Evolutionary conservation across 2,797 vertebrate genomes (phyloP).

Genomic region (Melanotaenia boesemani): DNA sequence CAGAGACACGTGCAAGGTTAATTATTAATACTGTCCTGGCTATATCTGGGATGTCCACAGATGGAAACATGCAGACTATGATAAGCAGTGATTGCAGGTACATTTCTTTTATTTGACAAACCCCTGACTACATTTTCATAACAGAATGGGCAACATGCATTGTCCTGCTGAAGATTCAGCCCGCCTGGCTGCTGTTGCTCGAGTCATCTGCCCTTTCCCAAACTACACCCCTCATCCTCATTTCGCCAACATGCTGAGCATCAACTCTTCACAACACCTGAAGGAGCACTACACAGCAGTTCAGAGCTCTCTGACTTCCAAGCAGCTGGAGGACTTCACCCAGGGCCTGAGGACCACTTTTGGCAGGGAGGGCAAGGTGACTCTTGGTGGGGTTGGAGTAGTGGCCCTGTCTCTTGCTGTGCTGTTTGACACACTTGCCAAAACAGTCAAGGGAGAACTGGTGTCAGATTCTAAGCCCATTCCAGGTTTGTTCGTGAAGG

Average conservation of each 20-base stretch:
- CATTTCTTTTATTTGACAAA: too few relatives aligned
- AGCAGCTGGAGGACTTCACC: slow-evolving; percentile 51
- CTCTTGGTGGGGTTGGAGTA: slow-evolving; percentile 21
- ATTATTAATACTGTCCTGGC: too few relatives aligned
- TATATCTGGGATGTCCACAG: too few relatives aligned
- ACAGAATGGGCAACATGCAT: too few relatives aligned
- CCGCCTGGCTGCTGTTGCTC: slow-evolving; percentile 14
- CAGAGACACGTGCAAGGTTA: too few relatives aligned
- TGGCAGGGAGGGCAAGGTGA: slow-evolving; percentile 44
- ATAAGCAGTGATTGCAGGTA: too few relatives aligned
- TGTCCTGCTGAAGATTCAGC: too few relatives aligned
- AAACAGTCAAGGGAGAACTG: slow-evolving; percentile 28
- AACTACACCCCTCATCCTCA: slow-evolving; percentile 24
- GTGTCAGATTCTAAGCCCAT: slow-evolving; percentile 19
- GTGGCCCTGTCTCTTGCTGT: slow-evolving; percentile 49
- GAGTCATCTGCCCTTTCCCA: slow-evolving; percentile 43
- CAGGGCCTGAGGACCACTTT: slow-evolving; percentile 39
- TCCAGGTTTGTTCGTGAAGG: slow-evolving; percentile 35
- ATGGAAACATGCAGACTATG: too few relatives aligned
- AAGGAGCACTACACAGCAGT: slow-evolving; percentile 29
- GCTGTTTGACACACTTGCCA: slow-evolving; percentile 49
- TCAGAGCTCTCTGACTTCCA: slow-evolving; percentile 35
- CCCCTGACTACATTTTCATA: too few relatives aligned
- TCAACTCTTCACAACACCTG: slow-evolving; percentile 40
- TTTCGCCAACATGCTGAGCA: slow-evolving; percentile 16